phyloP scores from a whole-genome alignment of 2,888 invertebrate species.

The Drosophila lutescens region DNA sequence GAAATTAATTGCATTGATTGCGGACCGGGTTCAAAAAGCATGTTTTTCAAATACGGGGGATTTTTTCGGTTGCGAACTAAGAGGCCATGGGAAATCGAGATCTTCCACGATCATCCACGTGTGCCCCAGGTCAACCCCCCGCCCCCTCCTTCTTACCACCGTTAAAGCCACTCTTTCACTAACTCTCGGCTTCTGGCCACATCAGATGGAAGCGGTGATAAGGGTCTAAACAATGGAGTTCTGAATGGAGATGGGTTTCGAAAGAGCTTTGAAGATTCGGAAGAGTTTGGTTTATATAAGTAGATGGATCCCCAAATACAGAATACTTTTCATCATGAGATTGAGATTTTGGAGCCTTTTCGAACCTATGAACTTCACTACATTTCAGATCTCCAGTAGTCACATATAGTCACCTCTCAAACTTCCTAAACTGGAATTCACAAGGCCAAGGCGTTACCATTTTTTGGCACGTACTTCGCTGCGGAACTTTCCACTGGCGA shows the following conservation, averaged over 20 bases:
- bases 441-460: not conserved
- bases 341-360: too few species aligned
- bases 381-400: too few species aligned
- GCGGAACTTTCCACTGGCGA: slow-evolving; percentile 13
- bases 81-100: slow-evolving; percentile 35
- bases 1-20: slow-evolving; percentile 43
- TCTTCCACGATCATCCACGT: slow-evolving; percentile 21
- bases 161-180: not conserved
- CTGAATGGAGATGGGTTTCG: too few species aligned
- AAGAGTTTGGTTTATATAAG: too few species aligned
- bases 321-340: too few species aligned
- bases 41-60: slow-evolving; percentile 30
- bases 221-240: not conserved
- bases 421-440: too few species aligned
- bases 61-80: slow-evolving; percentile 9
- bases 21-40: slow-evolving; percentile 20
- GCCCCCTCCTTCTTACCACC: accelerated
- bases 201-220: not conserved
- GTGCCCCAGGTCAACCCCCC: not conserved
- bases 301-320: too few species aligned
- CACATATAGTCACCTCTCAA: too few species aligned
- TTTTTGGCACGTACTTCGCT: not conserved
- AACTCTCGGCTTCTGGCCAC: too few species aligned
- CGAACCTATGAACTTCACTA: too few species aligned
- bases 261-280: not conserved